phyloP scores from a whole-genome alignment of 2,113 vertebrate genomes.

The Cottus gobio region DNA sequence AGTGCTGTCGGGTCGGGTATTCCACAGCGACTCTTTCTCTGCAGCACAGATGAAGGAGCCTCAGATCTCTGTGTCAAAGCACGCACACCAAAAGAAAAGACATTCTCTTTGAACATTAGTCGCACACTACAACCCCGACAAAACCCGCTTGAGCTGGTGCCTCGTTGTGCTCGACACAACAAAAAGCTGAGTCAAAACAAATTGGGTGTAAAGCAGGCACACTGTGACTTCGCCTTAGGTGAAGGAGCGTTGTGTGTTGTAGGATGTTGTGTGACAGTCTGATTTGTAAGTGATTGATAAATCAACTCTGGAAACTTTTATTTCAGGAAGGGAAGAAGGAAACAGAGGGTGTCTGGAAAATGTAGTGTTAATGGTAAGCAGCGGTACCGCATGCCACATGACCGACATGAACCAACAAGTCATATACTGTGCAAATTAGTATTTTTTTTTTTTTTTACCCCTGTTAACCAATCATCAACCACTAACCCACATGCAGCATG shows the following conservation, averaged over 20 bases:
- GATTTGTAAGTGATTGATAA: background rate
- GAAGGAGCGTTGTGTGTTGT: background rate
- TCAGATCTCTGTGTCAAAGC: constrained; percentile 32
- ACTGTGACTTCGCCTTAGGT: background rate
- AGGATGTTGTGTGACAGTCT: background rate
- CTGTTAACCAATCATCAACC: no score
- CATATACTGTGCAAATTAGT: no score
- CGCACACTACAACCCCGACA: background rate
- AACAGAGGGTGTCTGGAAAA: background rate
- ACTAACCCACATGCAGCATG: no score
- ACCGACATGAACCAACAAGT: background rate
- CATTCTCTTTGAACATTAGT: constrained; percentile 34
- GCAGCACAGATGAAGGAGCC: constrained; percentile 12
- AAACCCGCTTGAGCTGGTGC: background rate
- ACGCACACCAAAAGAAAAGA: constrained; percentile 9
- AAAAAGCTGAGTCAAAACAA: constrained; percentile 10
- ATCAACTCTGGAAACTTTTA: background rate
- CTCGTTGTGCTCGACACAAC: background rate
- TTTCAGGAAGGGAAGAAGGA: background rate
- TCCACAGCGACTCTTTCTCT: constrained; percentile 10
- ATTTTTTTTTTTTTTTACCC: no score
- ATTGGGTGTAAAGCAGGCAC: background rate
- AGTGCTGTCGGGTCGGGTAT: background rate
- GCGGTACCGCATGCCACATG: background rate
- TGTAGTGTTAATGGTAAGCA: background rate